Percentiles rank a stretch among this genome's conserved stretches.
phyloP scores from a whole-genome alignment of 2,113 vertebrate species.

The Misgurnus mizolepis region DNA sequence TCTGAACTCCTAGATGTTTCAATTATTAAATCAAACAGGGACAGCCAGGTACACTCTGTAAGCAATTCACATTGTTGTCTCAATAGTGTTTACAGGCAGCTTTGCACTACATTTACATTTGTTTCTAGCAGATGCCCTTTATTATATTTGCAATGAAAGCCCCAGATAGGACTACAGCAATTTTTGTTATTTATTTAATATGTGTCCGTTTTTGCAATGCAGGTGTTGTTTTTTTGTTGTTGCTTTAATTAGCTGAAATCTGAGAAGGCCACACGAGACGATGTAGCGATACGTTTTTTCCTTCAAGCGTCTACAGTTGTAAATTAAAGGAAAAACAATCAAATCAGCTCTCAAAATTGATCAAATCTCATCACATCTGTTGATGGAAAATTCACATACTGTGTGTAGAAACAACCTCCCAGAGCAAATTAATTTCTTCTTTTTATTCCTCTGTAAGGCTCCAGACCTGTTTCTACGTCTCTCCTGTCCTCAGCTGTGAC shows the following conservation, averaged over 20 bases:
- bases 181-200: background rate
- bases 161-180: too few species aligned
- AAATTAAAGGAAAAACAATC: constrained; percentile 31
- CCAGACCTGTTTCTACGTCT: constrained; percentile 36
- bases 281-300: constrained; percentile 1
- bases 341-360: constrained; percentile 28
- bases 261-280: constrained; percentile 11
- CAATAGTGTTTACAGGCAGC: background rate
- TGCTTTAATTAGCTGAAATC: constrained; percentile 26
- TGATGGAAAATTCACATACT: background rate
- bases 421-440: constrained; percentile 4
- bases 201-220: background rate
- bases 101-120: constrained; percentile 17
- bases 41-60: background rate
- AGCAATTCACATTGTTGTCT: constrained; percentile 33
- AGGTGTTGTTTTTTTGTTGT: background rate
- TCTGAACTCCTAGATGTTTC: constrained; percentile 37
- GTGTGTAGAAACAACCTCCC: background rate
- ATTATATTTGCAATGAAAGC: background rate
- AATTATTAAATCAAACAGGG: constrained; percentile 39
- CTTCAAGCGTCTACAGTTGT: constrained; percentile 24
- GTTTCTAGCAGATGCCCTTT: background rate
- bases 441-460: background rate
- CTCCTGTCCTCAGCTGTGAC: constrained; percentile 65
- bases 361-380: constrained; percentile 18